Conservation (phyloP, 2,113 vertebrate genomes). For the Phoenicopterus ruber region DNA sequence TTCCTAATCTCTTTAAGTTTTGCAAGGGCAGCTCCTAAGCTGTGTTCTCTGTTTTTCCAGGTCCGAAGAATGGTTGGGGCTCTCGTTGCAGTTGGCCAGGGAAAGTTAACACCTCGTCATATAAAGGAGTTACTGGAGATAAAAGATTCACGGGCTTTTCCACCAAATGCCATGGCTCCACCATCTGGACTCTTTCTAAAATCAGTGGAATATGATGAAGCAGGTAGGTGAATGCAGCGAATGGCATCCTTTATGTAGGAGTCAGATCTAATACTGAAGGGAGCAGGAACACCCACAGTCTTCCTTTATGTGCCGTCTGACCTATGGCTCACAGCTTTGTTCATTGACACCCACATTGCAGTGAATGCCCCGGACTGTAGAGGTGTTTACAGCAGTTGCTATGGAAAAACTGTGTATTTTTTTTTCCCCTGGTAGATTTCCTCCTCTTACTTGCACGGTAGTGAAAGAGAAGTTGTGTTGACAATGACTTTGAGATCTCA, state of each 20-base stretch:
- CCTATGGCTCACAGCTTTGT: background rate
- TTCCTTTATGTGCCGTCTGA: no score
- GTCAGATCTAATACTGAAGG: background rate
- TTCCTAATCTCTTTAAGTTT: background rate
- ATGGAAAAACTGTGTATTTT: background rate
- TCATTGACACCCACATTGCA: rapidly evolving
- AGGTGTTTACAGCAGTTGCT: background rate
- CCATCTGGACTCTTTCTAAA: slow-evolving; percentile 84
- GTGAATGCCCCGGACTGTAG: rapidly evolving
- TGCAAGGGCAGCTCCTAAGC: background rate
- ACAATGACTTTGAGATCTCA: background rate
- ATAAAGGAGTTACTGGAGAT: slow-evolving; percentile 78
- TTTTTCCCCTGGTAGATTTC: background rate
- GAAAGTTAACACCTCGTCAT: slow-evolving; percentile 63
- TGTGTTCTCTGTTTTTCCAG: slow-evolving; percentile 43
- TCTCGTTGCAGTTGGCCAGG: slow-evolving; percentile 84
- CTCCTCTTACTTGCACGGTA: background rate
- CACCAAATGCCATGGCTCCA: slow-evolving; percentile 74
- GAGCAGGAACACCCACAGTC: background rate
- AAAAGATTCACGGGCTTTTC: slow-evolving; percentile 73
- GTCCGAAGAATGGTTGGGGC: slow-evolving; percentile 87
- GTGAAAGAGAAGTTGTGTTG: background rate
- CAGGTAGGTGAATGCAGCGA: background rate
- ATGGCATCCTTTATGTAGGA: background rate
- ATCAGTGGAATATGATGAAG: slow-evolving; percentile 75